Base-by-base conservation (phyloP, 2,888 invertebrate genomes). In the Drosophila anomelani region DNA sequence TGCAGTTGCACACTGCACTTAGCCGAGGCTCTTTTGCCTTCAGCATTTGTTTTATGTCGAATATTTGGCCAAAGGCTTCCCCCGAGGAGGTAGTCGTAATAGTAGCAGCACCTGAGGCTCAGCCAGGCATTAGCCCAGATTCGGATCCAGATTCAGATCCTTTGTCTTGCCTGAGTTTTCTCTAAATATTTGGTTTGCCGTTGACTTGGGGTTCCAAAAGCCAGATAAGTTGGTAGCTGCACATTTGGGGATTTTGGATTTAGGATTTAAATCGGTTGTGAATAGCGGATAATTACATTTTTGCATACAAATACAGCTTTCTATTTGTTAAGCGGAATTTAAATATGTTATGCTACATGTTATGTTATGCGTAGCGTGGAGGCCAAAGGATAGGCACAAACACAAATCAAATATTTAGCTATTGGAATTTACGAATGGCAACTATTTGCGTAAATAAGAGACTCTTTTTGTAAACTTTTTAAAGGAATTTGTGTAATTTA, bases 1-100 rank as follows among this genome's bases (percentile, higher is more conserved):
- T 81, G 68, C 70, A 61, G 64, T 39, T 39, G 26, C 69, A 47
- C 51, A 20, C 56, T 72, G 70, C 69, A 64, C 63, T 75, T 62
- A 38, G 51, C 34, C 60, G 34, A 29, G 34, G 64, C 49, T 26
- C 34, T 29, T 39, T 55, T 8, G 36, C 39, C 46, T 39, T 39
- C n/a, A 12, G 43, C 72, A 36, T 51, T 57, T 54, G 63, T 54
- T 70, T 72, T 67, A 67, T 12, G 53, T 53, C 68, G 54, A 71
- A 71, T 70, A 60, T 71, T 70, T 70, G 72, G 61, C 70, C 47
- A 60, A 71, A 59, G 44, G 60, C 59, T 17, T 49, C 38, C 54
- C 64, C 7, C 34, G n/a, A 26, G 49, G 17, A 62, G 47, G 13
- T 6, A 15, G 20, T 20, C 20, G 20, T 6, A 8, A 32, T 34